Evolutionary conservation across 2,113 vertebrate species (phyloP).

Genomic region (Burhinus bistriatus): DNA sequence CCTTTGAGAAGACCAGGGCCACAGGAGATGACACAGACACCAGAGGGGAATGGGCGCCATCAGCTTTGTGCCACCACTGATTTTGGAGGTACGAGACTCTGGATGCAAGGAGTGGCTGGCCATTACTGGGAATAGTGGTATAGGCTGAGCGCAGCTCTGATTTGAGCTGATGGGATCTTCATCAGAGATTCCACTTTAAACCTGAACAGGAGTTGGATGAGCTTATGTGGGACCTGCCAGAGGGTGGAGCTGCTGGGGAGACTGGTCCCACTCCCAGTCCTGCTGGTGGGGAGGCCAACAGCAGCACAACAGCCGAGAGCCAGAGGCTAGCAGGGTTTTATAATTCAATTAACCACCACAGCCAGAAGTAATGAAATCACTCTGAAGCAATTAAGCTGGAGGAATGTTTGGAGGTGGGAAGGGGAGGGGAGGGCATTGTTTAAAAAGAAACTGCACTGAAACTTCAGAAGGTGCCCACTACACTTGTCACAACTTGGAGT

Average conservation of each 20-base stretch:
- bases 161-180: not conserved
- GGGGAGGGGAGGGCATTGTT: not conserved
- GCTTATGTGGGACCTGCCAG: too few relatives aligned
- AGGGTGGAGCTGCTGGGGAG: not conserved
- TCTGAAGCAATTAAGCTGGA: not conserved
- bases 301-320: not conserved
- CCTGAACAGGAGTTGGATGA: not conserved
- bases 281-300: not conserved
- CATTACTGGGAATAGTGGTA: not conserved
- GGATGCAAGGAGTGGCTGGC: fast-evolving
- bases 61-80: fast-evolving
- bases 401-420: not conserved
- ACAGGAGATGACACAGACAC: not conserved
- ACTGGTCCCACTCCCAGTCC: not conserved
- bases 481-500: not conserved
- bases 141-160: not conserved
- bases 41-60: fast-evolving
- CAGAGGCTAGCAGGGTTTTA: not conserved
- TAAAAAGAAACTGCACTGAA: not conserved
- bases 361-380: not conserved
- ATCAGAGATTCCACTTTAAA: not conserved
- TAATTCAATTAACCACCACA: not conserved
- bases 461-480: not conserved
- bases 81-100: not conserved
- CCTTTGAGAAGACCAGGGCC: fast-evolving